Evolutionary conservation across 1,140 invertebrate species (phyloP), one percentile per base, ranked within the genome.

Genomic region (Pseudachorutes palmiensis): DNA sequence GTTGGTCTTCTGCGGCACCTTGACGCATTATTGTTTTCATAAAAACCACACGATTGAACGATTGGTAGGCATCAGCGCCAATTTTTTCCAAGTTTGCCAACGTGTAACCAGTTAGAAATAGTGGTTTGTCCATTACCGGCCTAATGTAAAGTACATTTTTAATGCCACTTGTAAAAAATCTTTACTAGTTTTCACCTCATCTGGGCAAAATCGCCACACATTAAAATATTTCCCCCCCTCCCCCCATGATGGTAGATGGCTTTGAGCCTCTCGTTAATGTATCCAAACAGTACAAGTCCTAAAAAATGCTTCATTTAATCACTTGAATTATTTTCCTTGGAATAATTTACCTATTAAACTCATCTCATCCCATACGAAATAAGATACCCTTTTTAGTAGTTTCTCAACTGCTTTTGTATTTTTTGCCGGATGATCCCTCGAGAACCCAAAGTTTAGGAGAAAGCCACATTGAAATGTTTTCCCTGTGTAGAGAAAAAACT

Each of bases 21-120:
- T 55, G 51, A 5, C 51, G 9, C 51, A 55, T 55, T 16, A 55
- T 55, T 55, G 51, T 55, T 55, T 55, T 55, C 24, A 55, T 5
- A 55, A 55, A 55, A 19, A 55, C 51, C 3, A 26, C 51, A 5
- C 24, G 9, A 22, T 55, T 55, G 5, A 55, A 19, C 3, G 14
- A 19, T 5, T 12, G 12, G 24, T 55, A 55, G 12, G 51, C 51
- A 14, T 55, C 24, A 5, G 51, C 51, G 5, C 51, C 51, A 26
- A 3, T 26, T 19, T 19, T 12, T 55, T 55, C 51, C 9, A 55
- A 22, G 5, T 55, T 24, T 24, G 12, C 24, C 5, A 55, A 26
- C 12, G 12, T 5, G 24, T 55, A 9, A 14, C 51, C 51, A 19
- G 51, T 55, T 55, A 55, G 9, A 26, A 19, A 55, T 5, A 55